Evolutionary conservation across 2,797 vertebrate genomes (phyloP), one percentile per base, ranked within the genome.

Genomic region (Chlorospingus semifuscus): DNA sequence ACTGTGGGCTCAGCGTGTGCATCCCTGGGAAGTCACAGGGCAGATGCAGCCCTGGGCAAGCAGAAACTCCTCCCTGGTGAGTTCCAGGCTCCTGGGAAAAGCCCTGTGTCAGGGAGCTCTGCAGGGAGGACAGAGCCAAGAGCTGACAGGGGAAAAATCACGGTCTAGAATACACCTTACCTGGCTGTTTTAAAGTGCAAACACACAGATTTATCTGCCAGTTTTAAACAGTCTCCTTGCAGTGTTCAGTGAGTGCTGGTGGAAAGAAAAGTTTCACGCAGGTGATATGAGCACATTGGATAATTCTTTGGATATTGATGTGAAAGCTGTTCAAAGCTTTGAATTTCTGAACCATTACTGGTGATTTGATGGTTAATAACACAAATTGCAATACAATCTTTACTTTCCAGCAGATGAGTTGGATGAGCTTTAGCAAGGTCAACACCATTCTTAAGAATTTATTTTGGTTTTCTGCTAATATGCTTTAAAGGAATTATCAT

Each of bases 161-260:
- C 6, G 1, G 1, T 19, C 37, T 44, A 29, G 34, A 56, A 56
- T 39, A 41, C 41, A 47, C 29, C 44, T 74, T 15, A 30, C 49
- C 55, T 39, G 29, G 15, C 61, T 89, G 19, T 32, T 83, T 47
- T 22, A 55, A 80, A 69, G 14, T 41, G 61, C 7, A 6, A 30
- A 75, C 46, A 1, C 2, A 2, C n/a, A 50, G 36, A 24, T 64
- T 75, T 36, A n/a, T 47, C 39, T 1, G 2, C 12, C 4, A 1
- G 26, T 21, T 77, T 53, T 32, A 37, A 71, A 27, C 42, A 66
- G 27, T 16, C 56, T 42, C 7, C 39, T 34, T 14, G 7, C 1
- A 18, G 47, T 13, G 47, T 27, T 52, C 69, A 77, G 1, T 77
- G 37, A 71, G 50, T 30, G 60, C 64, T 80, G 72, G 27, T n/a